Base-by-base conservation (phyloP, 2,113 vertebrate genomes). In the Mesocricetus auratus region DNA sequence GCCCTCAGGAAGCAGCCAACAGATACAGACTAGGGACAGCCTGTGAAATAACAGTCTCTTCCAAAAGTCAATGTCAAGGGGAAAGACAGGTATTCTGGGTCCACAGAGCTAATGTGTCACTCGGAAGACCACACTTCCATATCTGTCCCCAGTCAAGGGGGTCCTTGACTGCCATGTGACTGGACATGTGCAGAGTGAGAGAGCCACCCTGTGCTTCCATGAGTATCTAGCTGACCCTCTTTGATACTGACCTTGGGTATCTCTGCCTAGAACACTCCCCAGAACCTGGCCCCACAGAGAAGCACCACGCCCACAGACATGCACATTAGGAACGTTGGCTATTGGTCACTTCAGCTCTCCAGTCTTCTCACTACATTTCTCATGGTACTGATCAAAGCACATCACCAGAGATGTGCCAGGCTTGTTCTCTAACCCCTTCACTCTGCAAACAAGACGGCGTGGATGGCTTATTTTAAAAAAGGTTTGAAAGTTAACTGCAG, bases 321-420 rank as follows among this genome's bases (percentile, higher is more conserved):
- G 68, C 12, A 31, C 31, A 29, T 8, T 17, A 64, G 62, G 45
- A 12, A 47, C 2, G 4, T 10, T 36, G 53, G 8, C 17, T 47
- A 53, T 3, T 24, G 64, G 24, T 69, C 66, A n/a, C 21, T 16
- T 31, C 31, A 64, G 39, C 10, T 5, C 15, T 50, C 19, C 29
- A 36, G 39, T 26, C 58, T 93, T 88, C 36, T 68, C 68, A 74
- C 36, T 9, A 19, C 73, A 22, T 39, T 7, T 42, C 81, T 10
- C 4, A 8, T 1, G 4, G 21, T 2, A 12, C 0, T 10, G 31
- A 71, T 22, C 17, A 62, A 68, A 81, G 66, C 0, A 15, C 26
- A 53, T 11, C 12, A 69, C 45, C 69, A n/a, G 64, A 13, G 26
- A 85, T 47, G 36, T 82, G 21, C 19, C 68, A 62, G 11, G 64